Evolutionary conservation across 1,140 invertebrate genomes (phyloP).

Genomic region (Tetraneura akinire): DNA sequence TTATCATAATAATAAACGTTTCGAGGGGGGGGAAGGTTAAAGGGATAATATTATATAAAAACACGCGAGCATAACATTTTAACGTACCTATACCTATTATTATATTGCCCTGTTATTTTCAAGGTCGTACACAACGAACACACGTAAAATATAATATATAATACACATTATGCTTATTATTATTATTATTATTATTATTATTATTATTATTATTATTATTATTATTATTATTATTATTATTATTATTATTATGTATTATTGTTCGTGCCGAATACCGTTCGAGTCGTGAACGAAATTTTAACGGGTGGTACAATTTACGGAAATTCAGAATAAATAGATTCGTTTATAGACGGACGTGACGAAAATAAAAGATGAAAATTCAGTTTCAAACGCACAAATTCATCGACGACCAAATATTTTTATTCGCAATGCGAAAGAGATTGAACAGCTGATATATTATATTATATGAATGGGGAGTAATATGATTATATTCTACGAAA

Average conservation of each 20-base stretch:
- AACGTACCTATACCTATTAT: neutral
- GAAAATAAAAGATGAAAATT: neutral
- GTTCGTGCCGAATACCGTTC: neutral
- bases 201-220: too few species aligned
- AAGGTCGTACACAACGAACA: neutral
- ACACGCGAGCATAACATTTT: neutral
- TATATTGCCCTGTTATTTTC: neutral
- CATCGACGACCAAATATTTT: neutral
- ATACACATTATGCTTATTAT: too few species aligned
- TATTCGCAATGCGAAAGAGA: neutral
- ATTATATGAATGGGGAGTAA: neutral
- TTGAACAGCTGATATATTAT: neutral
- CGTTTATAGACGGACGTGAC: constrained; percentile 11
- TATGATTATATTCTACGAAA: too few species aligned
- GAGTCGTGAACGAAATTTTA: constrained; percentile 7
- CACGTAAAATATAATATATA: too few species aligned
- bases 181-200: too few species aligned
- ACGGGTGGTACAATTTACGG: constrained; percentile 6
- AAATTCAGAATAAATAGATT: neutral
- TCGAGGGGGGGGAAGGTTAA: too few species aligned
- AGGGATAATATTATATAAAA: too few species aligned
- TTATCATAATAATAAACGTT: too few species aligned
- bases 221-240: too few species aligned
- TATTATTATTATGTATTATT: neutral
- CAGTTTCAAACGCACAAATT: neutral